These are phyloP conservation scores for Drosophila busckii DNA, from an alignment of 1,140 invertebrate genomes.

Conservation along the genomic window DNA sequence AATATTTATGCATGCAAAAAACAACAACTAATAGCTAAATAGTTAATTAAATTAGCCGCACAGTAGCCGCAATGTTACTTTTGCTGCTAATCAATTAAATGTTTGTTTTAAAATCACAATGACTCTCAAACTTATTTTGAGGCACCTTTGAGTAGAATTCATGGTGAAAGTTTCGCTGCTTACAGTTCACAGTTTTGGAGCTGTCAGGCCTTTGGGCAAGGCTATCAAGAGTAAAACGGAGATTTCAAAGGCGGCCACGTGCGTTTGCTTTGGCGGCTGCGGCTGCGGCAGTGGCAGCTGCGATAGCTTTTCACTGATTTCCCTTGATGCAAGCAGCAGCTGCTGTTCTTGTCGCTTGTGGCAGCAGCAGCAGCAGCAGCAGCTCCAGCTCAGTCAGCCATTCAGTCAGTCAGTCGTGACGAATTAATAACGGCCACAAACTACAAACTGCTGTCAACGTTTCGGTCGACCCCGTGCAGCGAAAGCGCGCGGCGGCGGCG, in stretches of 20 bases:
- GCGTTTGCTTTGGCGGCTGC: slow-evolving; percentile 3
- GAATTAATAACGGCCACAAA: slow-evolving; percentile 62
- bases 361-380: background rate
- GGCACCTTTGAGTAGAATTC: too few relatives aligned
- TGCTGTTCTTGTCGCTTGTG: slow-evolving; percentile 7
- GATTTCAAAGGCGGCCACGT: slow-evolving; percentile 22
- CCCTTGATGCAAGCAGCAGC: slow-evolving; percentile 58
- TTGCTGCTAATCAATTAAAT: too few relatives aligned
- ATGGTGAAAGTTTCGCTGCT: too few relatives aligned
- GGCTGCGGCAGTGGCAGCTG: slow-evolving; percentile 40
- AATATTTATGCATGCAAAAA: too few relatives aligned
- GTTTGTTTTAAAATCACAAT: too few relatives aligned
- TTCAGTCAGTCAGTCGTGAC: slow-evolving; percentile 69
- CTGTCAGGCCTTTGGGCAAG: too few relatives aligned
- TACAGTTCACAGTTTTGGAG: background rate
- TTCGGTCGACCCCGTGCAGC: slow-evolving; percentile 18
- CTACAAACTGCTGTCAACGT: slow-evolving; percentile 19
- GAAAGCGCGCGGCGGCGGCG: slow-evolving; percentile 15
- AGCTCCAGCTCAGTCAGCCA: slow-evolving; percentile 43
- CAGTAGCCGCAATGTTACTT: too few relatives aligned
- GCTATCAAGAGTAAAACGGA: slow-evolving; percentile 10
- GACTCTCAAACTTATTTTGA: too few relatives aligned
- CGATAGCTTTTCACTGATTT: slow-evolving; percentile 70
- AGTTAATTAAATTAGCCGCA: too few relatives aligned
- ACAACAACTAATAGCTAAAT: too few relatives aligned